A percentile compares a stretch with the other conserved stretches of the same genome.
Evolutionary conservation across 2,888 invertebrate species (phyloP).

Genomic region (Galerucella nymphaeae): DNA sequence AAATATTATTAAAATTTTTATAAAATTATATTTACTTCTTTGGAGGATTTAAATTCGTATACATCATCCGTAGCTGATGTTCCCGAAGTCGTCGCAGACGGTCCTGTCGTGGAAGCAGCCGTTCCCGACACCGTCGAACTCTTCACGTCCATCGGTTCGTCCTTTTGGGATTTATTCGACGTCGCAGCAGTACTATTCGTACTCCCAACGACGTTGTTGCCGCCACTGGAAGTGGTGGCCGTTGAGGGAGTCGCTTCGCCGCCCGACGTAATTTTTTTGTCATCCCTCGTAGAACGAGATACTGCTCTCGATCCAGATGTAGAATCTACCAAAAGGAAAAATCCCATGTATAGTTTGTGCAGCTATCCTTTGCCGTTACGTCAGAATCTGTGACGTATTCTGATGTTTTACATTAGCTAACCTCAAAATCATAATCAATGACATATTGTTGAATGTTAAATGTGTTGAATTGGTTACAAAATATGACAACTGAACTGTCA

Average conservation of each 20-base stretch:
- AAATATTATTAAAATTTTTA: background rate
- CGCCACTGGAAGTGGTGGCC: constrained; percentile 16
- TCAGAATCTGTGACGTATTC: no score
- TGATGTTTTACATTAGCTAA: no score
- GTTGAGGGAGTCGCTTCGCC: constrained; percentile 37
- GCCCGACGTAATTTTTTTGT: constrained; percentile 65
- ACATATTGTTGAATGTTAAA: no score
- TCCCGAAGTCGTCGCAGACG: constrained; percentile 21
- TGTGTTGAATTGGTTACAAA: no score
- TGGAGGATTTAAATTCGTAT: constrained; percentile 71
- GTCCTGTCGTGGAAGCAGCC: constrained; percentile 11
- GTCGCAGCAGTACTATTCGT: constrained; percentile 7
- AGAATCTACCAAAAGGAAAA: constrained; percentile 59
- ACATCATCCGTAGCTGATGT: constrained; percentile 64
- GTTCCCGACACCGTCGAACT: constrained; percentile 43
- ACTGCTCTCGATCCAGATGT: constrained; percentile 62
- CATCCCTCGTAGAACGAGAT: constrained; percentile 68
- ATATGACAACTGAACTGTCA: no score
- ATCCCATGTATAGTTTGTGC: no score
- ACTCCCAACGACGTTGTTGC: constrained; percentile 25
- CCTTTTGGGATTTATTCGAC: constrained; percentile 32
- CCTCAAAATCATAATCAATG: no score
- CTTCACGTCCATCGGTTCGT: constrained; percentile 52
- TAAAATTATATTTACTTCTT: constrained; percentile 58
- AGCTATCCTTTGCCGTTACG: no score